A percentile compares a stretch with the other conserved stretches of the same genome.
Conservation (phyloP, 2,888 invertebrate species). For the Aporophyla nigra region DNA sequence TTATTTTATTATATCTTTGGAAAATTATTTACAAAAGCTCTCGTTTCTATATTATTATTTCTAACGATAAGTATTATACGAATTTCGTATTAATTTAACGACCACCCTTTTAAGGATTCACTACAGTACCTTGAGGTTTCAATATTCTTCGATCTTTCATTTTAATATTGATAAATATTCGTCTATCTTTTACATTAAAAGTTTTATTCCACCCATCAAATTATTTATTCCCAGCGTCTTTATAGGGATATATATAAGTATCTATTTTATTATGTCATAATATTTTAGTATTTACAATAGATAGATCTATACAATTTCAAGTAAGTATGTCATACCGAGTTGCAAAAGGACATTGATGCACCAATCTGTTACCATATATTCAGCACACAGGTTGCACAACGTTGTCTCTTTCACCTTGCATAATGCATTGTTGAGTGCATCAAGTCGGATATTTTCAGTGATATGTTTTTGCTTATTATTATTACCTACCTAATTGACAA, state of each 20-base stretch:
- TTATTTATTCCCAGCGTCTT: not conserved
- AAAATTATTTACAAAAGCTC: slow-evolving; percentile 75
- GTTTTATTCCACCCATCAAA: not conserved
- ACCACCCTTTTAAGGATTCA: not conserved
- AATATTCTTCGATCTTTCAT: not conserved
- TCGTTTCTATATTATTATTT: slow-evolving; percentile 35
- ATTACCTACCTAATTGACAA: slow-evolving; percentile 77
- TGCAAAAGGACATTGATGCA: too few relatives aligned
- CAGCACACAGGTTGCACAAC: too few relatives aligned
- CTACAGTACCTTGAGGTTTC: not conserved
- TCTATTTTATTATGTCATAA: not conserved
- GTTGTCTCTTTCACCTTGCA: too few relatives aligned
- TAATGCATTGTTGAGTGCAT: slow-evolving; percentile 17
- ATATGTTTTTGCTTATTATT: slow-evolving; percentile 75
- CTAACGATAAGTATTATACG: slow-evolving; percentile 18
- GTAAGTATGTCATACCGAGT: slow-evolving; percentile 1
- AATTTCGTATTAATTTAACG: slow-evolving; percentile 5
- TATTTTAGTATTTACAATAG: not conserved
- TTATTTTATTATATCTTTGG: slow-evolving; percentile 30
- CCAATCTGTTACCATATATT: too few relatives aligned
- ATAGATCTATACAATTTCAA: slow-evolving; percentile 4
- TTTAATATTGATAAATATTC: not conserved
- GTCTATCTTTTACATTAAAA: not conserved
- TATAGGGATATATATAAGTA: not conserved
- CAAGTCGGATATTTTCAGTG: slow-evolving; percentile 62